Evolutionary conservation across 2,888 invertebrate genomes (phyloP), one percentile per base, ranked within the genome.

Genomic region (Himalopsyche japonica): DNA sequence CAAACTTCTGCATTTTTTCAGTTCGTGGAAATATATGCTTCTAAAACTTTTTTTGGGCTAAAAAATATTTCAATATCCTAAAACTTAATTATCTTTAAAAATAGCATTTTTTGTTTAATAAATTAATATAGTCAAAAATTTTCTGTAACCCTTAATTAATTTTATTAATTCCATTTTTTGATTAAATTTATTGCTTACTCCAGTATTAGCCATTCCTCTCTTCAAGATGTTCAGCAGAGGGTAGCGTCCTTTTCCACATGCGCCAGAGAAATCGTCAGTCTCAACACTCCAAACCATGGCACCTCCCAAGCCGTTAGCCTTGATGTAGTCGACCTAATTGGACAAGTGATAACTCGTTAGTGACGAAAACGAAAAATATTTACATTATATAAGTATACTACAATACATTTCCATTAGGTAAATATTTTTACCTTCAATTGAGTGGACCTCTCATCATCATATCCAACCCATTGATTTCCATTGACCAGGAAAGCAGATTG

Each of bases 391-490:
- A n/a, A n/a, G n/a, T n/a, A n/a, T n/a, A n/a, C n/a, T n/a, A n/a
- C n/a, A n/a, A n/a, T n/a, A n/a, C n/a, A n/a, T n/a, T n/a, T n/a
- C n/a, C n/a, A n/a, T n/a, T n/a, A n/a, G n/a, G n/a, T n/a, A n/a
- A n/a, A n/a, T n/a, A n/a, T n/a, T n/a, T 20, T 27, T 80, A 86
- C 86, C 90, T 95, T 95, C 0, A 89, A 87, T 6, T 88, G 88
- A 8, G 94, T 89, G 10, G 95, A 95, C 81, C 90, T 88, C n/a
- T 89, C 88, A 87, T 94, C 90, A 86, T 96, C 96, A 87, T 93
- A 96, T 0, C 95, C 94, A n/a, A 96, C 91, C 96, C 96, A 96
- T 88, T 94, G 92, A 20, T 90, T 90, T 3, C 90, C 93, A 48
- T 90, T 91, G 87, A 91, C 92, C 0, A 94, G 93, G 88, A 94